Evolutionary conservation across 2,797 vertebrate species (phyloP), one percentile per base, ranked within the genome.

Genomic region (Coreius guichenoti): DNA sequence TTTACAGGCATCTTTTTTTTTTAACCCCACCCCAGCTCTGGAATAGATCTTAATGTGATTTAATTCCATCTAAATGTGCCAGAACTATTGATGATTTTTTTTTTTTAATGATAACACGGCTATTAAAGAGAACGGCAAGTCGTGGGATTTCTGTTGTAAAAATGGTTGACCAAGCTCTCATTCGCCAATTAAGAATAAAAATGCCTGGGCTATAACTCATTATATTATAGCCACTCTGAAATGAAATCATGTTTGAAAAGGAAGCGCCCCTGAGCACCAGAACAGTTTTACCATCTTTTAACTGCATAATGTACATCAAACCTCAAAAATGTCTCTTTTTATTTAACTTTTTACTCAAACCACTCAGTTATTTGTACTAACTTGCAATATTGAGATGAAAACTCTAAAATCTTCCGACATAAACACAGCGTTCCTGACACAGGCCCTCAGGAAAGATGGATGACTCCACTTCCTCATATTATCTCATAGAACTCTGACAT

Each of bases 401-500:
- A 13, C 39, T 12, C 17, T 14, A 23, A 9, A 54, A 69, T 16
- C 26, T 21, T 45, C 68, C 43, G 58, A 61, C 54, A 85, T 75
- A 88, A 89, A 87, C 85, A 88, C 58, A 74, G 45, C 13, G 23
- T 81, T 88, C 54, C 76, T 26, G 8, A 80, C 86, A 70, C 73
- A 84, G 70, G 79, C 78, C 74, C 68, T 90, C 89, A 76, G 88
- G 87, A 87, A 87, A 90, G 88, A 89, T 89, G 80, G 84, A 87
- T 88, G 76, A 69, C 73, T 86, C 79, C n/a, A 80, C 83, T 89
- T 90, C 90, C 90, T 83, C 69, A 70, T 88, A 90, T 90, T 89
- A 90, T 90, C 89, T 89, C 78, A 67, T 74, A 83, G 85, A 61
- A 77, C 86, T 86, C 86, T 88, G 86, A 90, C 85, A 89, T 91